These are phyloP conservation scores for Pogonomyrmex barbatus DNA, from an alignment of 1,140 invertebrate genomes.

Conservation along the genomic window DNA sequence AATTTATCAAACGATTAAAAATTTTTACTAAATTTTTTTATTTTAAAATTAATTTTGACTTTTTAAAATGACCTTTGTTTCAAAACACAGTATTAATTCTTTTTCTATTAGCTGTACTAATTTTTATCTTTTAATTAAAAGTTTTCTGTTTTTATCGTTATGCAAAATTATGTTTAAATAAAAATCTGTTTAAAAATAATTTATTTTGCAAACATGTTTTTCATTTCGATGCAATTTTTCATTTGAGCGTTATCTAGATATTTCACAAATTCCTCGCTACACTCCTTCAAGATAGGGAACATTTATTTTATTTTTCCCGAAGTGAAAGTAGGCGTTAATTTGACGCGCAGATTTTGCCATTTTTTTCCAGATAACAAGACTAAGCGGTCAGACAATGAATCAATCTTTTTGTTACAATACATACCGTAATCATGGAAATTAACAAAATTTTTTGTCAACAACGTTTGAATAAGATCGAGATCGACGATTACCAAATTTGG, in stretches of 20 bases:
- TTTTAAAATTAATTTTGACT: too few species aligned
- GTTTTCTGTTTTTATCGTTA: not conserved
- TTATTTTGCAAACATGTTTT: constrained; percentile 85
- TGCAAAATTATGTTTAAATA: not conserved
- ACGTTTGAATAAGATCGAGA: constrained; percentile 84
- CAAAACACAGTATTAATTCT: too few species aligned
- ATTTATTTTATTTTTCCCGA: constrained; percentile 87
- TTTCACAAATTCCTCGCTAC: constrained; percentile 80
- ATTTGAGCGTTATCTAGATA: constrained; percentile 58
- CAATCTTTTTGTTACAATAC: not conserved
- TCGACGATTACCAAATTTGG: not conserved
- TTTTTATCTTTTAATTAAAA: not conserved
- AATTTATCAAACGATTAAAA: too few species aligned
- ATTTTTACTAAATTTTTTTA: too few species aligned
- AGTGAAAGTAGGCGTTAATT: constrained; percentile 87
- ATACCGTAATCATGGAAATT: constrained; percentile 83
- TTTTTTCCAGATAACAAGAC: constrained; percentile 83
- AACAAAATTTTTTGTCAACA: constrained; percentile 85
- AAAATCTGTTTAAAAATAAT: not conserved
- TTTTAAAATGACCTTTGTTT: too few species aligned
- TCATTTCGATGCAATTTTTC: constrained; percentile 76
- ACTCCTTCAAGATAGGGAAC: constrained; percentile 84
- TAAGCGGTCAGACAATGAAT: constrained; percentile 85
- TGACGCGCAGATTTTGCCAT: constrained; percentile 86
- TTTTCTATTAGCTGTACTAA: too few species aligned